Evolutionary conservation across 2,888 invertebrate species (phyloP), one percentile per base, ranked within the genome.

Genomic region (Protodeltote pygarga): DNA sequence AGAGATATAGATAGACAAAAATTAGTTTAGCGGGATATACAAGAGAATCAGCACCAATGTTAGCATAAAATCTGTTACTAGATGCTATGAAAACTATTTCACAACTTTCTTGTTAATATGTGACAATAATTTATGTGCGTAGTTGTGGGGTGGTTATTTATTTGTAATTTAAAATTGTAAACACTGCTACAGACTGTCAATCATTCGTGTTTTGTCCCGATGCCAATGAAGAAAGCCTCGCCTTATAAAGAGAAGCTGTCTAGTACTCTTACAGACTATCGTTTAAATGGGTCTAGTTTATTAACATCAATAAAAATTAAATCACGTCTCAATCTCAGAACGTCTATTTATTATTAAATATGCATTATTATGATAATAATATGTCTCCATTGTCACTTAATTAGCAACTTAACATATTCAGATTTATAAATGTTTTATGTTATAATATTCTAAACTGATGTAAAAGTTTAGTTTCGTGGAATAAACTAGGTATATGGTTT

Each of bases 151-250:
- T 71, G 67, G 71, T 58, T 65, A 67, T 78, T 77, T 79, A 77
- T 79, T 80, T 83, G 79, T 79, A 77, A 79, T 65, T 70, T 70
- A 72, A 78, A 73, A 70, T 77, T 68, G 74, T 71, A 72, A 78
- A 81, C 76, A 79, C 67, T 73, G 73, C 70, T 71, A 72, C 70
- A 58, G 68, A 42, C 82, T 83, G 87, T 86, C 87, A 87, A 85
- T 88, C 88, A 88, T 80, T 80, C 83, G 73, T 80, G 77, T 83
- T 85, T 81, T 79, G 81, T 83, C 68, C 72, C 70, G 59, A 75
- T 74, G 73, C 75, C 73, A 70, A 60, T 75, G 77, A 82, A 85
- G 86, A 86, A 86, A 84, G 80, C 81, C 60, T 65, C 45, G 57
- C 85, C 85, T 62, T 85, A 75, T 83, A 77, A 45, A 59, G 62